A percentile compares a stretch with the other conserved stretches of the same genome.
Evolutionary conservation across 2,888 invertebrate species (phyloP).

Genomic region (Cremastinae sp.): DNA sequence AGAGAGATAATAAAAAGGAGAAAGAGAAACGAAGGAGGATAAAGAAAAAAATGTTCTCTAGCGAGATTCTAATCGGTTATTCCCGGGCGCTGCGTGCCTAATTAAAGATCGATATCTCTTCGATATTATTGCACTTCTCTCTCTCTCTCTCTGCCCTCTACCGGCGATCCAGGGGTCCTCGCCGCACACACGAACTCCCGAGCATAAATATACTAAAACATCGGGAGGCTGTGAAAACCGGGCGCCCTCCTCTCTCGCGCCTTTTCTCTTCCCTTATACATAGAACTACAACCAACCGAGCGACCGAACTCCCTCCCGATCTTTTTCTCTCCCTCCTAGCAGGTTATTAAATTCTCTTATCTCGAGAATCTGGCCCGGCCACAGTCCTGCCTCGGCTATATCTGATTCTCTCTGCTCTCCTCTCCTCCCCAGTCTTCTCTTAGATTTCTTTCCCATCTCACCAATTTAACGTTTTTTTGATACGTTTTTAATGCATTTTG

Average conservation of each 20-base stretch:
- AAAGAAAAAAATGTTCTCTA: constrained; percentile 67
- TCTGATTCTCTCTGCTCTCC: constrained; percentile 46
- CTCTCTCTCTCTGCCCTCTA: constrained; percentile 44
- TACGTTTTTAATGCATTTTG: constrained; percentile 25
- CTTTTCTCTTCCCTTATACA: constrained; percentile 59
- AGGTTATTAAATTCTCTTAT: constrained; percentile 40
- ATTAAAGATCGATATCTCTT: constrained; percentile 80
- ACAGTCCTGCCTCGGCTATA: constrained; percentile 44
- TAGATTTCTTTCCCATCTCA: constrained; percentile 39
- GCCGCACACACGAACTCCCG: neutral
- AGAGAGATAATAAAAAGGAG: constrained; percentile 35
- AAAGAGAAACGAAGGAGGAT: constrained; percentile 29
- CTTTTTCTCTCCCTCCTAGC: constrained; percentile 33
- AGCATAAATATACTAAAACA: constrained; percentile 14
- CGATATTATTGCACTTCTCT: constrained; percentile 79
- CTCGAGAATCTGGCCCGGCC: no score
- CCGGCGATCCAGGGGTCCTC: constrained; percentile 55
- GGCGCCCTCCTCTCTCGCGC: constrained; percentile 42
- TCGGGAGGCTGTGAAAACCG: constrained; percentile 48
- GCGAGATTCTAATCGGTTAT: constrained; percentile 76
- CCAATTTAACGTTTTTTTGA: constrained; percentile 38
- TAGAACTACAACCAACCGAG: no score
- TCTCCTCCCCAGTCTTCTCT: neutral
- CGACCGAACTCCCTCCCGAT: no score
- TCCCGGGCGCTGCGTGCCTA: constrained; percentile 79